Conservation (phyloP, 2,888 invertebrate genomes). For the Syrista parreyssii region DNA sequence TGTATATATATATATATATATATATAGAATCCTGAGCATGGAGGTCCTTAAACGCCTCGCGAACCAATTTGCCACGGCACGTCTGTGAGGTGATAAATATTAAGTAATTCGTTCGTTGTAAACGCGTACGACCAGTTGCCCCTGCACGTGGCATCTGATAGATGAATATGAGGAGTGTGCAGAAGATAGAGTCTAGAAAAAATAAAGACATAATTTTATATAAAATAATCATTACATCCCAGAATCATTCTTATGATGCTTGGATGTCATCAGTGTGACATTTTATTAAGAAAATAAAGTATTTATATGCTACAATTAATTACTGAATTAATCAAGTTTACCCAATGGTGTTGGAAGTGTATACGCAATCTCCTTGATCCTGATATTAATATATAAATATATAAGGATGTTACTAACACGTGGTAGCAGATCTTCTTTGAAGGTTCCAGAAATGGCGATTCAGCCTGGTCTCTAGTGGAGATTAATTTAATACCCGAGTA, state of each 20-base stretch:
- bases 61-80: slow-evolving; percentile 53
- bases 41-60: slow-evolving; percentile 45
- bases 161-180: not conserved
- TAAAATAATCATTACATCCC: not conserved
- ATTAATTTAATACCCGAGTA: slow-evolving; percentile 61
- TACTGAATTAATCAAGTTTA: not conserved
- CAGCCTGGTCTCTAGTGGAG: slow-evolving; percentile 23
- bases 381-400: not conserved
- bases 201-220: not conserved
- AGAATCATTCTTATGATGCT: not conserved
- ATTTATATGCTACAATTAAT: not conserved
- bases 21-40: not conserved
- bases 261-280: not conserved
- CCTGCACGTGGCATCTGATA: not conserved
- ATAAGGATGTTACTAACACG: not conserved
- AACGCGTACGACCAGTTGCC: slow-evolving; percentile 4
- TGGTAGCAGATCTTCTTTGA: slow-evolving; percentile 19
- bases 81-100: slow-evolving; percentile 53
- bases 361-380: not conserved
- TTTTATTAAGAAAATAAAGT: not conserved
- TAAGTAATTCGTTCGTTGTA: slow-evolving; percentile 33
- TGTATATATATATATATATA: no score
- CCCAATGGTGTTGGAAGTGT: not conserved
- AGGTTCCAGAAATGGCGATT: slow-evolving; percentile 11
- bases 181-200: not conserved